Percentiles rank a stretch among this genome's conserved stretches.
Evolutionary conservation across 2,888 invertebrate genomes (phyloP).

Genomic region (Crocallis elinguaria): DNA sequence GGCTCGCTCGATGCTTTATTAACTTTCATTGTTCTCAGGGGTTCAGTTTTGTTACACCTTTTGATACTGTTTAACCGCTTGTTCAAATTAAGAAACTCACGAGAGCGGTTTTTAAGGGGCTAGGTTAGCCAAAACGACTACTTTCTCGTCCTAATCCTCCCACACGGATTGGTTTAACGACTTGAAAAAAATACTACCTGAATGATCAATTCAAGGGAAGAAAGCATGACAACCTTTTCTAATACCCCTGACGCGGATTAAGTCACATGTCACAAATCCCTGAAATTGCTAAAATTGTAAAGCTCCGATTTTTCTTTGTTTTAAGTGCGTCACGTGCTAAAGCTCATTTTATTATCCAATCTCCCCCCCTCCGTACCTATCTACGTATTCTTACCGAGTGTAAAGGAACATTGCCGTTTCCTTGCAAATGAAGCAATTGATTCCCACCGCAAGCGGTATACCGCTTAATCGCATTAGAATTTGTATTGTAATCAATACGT

Average conservation of each 20-base stretch:
- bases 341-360: constrained; percentile 73
- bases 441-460: constrained; percentile 45
- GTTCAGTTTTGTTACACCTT: neutral
- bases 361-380: constrained; percentile 36
- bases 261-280: neutral
- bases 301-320: constrained; percentile 66
- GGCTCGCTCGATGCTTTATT: constrained; percentile 12
- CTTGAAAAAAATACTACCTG: too few relatives aligned
- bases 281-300: constrained; percentile 49
- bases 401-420: constrained; percentile 52
- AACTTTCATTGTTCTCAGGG: constrained; percentile 10
- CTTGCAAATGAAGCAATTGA: constrained; percentile 64
- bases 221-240: too few relatives aligned
- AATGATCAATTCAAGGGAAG: too few relatives aligned
- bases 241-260: too few relatives aligned
- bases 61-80: neutral
- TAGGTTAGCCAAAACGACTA: too few relatives aligned
- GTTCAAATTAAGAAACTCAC: too few relatives aligned
- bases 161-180: too few relatives aligned
- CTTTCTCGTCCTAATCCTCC: too few relatives aligned
- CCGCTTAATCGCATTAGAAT: constrained; percentile 34
- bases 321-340: constrained; percentile 70
- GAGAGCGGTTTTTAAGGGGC: too few relatives aligned
- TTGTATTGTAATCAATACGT: constrained; percentile 28
- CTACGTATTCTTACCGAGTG: constrained; percentile 40